Conservation (phyloP, 2,888 invertebrate species). For the Halictus quadricinctus region DNA sequence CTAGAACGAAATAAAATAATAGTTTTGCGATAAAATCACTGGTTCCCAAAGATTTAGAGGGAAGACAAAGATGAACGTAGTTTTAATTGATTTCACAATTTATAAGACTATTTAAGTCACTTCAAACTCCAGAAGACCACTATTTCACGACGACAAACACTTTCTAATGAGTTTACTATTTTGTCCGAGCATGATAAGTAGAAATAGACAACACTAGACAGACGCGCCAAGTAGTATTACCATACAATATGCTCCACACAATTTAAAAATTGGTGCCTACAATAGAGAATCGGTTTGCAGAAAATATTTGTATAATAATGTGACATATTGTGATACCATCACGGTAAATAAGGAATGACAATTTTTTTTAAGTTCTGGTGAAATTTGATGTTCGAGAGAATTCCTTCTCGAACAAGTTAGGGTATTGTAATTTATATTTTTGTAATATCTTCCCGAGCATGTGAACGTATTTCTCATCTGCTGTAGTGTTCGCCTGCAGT, state of each 20-base stretch:
- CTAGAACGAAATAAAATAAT: neutral
- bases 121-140: neutral
- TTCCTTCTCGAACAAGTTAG: neutral
- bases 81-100: conserved; percentile 6
- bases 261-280: neutral
- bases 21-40: neutral
- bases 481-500: neutral
- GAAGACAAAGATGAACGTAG: neutral
- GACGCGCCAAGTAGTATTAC: neutral
- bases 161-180: neutral
- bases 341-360: neutral
- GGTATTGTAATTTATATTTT: neutral
- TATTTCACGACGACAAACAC: neutral
- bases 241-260: neutral
- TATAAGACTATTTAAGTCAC: neutral
- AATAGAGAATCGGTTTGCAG: neutral
- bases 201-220: neutral
- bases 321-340: neutral
- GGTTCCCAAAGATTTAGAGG: neutral
- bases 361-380: neutral
- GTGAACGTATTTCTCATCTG: neutral
- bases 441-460: neutral
- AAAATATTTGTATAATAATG: neutral
- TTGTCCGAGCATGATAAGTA: neutral
- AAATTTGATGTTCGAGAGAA: neutral